phyloP scores from a whole-genome alignment of 2,113 vertebrate species.

The Climacteris rufus region DNA sequence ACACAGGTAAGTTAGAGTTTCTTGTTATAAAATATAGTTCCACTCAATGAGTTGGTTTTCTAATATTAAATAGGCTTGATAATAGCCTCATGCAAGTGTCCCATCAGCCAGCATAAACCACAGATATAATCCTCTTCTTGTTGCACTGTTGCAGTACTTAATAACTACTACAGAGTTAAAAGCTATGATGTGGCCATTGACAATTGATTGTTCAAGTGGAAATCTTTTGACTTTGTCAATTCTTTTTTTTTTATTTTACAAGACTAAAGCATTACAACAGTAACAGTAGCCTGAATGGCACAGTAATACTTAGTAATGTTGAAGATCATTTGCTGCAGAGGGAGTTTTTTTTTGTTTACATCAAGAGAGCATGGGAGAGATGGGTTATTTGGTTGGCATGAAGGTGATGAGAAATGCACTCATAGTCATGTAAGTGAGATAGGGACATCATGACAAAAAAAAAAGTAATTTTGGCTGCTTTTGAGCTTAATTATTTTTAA shows the following conservation, averaged over 20 bases:
- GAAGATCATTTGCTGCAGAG: neutral
- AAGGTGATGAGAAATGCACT: neutral
- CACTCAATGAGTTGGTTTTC: neutral
- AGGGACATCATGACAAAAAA: neutral
- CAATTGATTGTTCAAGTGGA: neutral
- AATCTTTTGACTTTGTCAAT: neutral
- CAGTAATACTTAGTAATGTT: neutral
- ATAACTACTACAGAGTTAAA: neutral
- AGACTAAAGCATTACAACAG: neutral
- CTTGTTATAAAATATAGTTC: neutral
- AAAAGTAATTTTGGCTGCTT: neutral
- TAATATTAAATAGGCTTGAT: neutral
- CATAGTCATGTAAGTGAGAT: neutral
- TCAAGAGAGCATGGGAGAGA: neutral
- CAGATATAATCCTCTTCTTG: neutral
- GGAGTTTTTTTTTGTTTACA: neutral
- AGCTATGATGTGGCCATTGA: neutral
- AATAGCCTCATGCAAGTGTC: neutral
- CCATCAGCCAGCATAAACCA: neutral
- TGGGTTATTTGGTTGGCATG: neutral
- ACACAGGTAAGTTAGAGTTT: slow-evolving; percentile 56
- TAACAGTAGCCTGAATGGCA: neutral
- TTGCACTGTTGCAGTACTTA: neutral
- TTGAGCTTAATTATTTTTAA: neutral
- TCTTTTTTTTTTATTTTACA: neutral